phyloP scores from a whole-genome alignment of 2,797 vertebrate genomes.

The Rhincodon typus region DNA sequence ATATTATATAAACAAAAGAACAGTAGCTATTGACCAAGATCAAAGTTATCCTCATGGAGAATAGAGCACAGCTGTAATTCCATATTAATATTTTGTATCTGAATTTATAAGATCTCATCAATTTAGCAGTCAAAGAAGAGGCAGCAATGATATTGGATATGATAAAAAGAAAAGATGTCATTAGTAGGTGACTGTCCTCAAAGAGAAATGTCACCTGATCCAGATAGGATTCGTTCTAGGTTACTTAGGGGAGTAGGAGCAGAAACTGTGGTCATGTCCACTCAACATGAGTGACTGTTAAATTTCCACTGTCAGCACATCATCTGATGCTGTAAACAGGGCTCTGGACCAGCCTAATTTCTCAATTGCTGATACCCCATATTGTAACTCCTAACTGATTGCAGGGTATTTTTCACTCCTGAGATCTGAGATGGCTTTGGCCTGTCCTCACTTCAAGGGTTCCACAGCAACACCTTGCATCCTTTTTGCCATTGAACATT shows the following conservation, averaged over 20 bases:
- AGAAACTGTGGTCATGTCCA: not conserved
- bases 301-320: not conserved
- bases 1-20: not conserved
- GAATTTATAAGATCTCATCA: not conserved
- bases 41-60: not conserved
- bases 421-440: not conserved
- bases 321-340: not conserved
- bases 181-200: not conserved
- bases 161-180: not conserved
- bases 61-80: not conserved
- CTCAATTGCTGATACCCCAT: too few relatives aligned
- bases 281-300: not conserved
- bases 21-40: not conserved
- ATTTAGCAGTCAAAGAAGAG: not conserved
- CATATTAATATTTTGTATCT: not conserved
- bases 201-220: not conserved
- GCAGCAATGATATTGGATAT: not conserved
- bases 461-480: not conserved
- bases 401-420: not conserved
- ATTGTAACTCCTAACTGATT: not conserved
- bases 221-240: not conserved
- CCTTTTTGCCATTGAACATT: not conserved
- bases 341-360: not conserved
- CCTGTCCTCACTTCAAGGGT: not conserved
- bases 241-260: not conserved